Evolutionary conservation across 1,140 invertebrate genomes (phyloP).

Genomic region (Drosophila bifasciata): DNA sequence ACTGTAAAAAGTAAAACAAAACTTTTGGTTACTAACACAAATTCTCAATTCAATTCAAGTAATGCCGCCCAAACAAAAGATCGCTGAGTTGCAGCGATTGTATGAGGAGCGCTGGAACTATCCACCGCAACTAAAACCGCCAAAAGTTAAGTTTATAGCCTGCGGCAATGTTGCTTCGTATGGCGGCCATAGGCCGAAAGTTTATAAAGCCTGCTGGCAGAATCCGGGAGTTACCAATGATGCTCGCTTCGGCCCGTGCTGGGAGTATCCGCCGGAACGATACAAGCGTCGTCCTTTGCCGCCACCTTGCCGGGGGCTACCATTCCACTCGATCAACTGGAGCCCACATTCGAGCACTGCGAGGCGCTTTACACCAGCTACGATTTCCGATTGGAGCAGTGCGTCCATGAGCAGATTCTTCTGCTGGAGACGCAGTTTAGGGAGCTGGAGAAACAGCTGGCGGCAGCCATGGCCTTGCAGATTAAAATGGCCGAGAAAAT

Average conservation of each 20-base stretch:
- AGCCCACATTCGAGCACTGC: slow-evolving; percentile 48
- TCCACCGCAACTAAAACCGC: slow-evolving; percentile 30
- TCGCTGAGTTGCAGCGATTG: slow-evolving; percentile 33
- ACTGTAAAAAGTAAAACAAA: slow-evolving; percentile 52
- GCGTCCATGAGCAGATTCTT: slow-evolving; percentile 62
- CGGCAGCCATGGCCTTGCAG: slow-evolving; percentile 32
- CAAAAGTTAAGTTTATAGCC: slow-evolving; percentile 25
- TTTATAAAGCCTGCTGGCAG: slow-evolving; percentile 51
- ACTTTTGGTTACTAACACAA: slow-evolving; percentile 8
- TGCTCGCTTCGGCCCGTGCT: slow-evolving; percentile 51
- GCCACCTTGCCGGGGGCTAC: slow-evolving; percentile 51
- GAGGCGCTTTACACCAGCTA: slow-evolving; percentile 49
- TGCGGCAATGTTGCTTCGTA: slow-evolving; percentile 40
- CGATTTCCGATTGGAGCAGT: slow-evolving; percentile 57
- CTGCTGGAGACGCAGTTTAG: slow-evolving; percentile 30
- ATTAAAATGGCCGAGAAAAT: slow-evolving; percentile 49
- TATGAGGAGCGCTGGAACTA: slow-evolving; percentile 52
- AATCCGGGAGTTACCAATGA: slow-evolving; percentile 29
- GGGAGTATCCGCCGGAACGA: slow-evolving; percentile 64
- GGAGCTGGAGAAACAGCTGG: slow-evolving; percentile 20
- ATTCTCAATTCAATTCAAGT: slow-evolving; percentile 14
- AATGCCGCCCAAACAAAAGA: slow-evolving; percentile 26
- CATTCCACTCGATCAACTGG: slow-evolving; percentile 22
- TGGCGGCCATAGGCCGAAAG: not conserved
- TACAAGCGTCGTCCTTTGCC: slow-evolving; percentile 48